Conservation (phyloP, 2,113 vertebrate species). For the Macquaria ambigua region DNA sequence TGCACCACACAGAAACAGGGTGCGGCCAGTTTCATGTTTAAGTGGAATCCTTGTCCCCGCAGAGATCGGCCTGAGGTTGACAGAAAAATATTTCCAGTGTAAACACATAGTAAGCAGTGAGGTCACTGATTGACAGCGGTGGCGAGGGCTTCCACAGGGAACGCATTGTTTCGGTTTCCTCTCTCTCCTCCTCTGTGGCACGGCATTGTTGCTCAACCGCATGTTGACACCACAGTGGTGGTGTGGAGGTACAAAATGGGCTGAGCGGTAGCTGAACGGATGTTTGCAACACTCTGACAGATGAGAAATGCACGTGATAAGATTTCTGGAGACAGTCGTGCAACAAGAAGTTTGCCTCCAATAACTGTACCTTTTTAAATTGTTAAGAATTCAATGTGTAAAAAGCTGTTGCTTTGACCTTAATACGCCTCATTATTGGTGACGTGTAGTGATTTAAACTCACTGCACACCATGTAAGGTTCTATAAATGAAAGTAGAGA, state of each 20-base stretch:
- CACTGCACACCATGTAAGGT: too few relatives aligned
- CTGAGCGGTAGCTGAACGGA: slow-evolving; percentile 1
- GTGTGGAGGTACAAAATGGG: background rate
- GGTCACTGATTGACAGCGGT: slow-evolving; percentile 33
- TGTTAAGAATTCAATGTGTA: background rate
- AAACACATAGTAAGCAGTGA: slow-evolving; percentile 45
- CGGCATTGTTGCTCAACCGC: slow-evolving; percentile 38
- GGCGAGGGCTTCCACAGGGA: slow-evolving; percentile 20
- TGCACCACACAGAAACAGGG: slow-evolving; percentile 15
- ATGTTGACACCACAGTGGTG: slow-evolving; percentile 25
- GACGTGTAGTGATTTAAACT: background rate
- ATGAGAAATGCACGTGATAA: background rate
- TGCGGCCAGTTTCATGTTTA: slow-evolving; percentile 17
- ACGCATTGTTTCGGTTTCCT: slow-evolving; percentile 53
- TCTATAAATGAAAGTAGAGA: background rate
- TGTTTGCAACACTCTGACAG: slow-evolving; percentile 6
- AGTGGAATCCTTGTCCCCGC: background rate
- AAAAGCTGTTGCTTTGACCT: background rate
- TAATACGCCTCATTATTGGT: background rate
- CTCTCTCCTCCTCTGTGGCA: slow-evolving; percentile 12
- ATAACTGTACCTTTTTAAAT: background rate
- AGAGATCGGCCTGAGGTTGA: slow-evolving; percentile 1
- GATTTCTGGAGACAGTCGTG: background rate
- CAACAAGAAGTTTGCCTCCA: background rate
- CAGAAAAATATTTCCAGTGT: slow-evolving; percentile 33